Evolutionary conservation across 2,888 invertebrate genomes (phyloP).

Genomic region (Tanypteryx hageni): DNA sequence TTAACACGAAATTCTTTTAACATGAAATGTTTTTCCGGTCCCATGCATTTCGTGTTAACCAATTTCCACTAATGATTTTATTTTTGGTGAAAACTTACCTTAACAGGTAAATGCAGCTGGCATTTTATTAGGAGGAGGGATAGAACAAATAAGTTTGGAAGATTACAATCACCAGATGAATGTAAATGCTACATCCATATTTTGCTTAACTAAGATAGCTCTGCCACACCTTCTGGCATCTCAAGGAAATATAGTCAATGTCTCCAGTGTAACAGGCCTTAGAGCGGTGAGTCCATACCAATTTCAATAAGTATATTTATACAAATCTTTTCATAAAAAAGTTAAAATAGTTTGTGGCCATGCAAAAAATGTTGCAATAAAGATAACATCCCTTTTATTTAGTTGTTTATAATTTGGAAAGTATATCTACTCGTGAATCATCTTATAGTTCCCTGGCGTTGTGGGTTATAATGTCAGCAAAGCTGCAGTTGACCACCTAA

Average conservation of each 20-base stretch:
- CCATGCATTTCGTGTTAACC: no score
- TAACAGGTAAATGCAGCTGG: slow-evolving; percentile 70
- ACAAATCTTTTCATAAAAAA: no score
- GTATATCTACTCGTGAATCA: background rate
- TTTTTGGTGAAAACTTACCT: background rate
- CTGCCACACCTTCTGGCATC: slow-evolving; percentile 89
- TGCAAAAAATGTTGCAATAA: background rate
- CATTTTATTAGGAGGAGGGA: slow-evolving; percentile 75
- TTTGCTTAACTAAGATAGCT: slow-evolving; percentile 90
- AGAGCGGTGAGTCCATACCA: slow-evolving; percentile 78
- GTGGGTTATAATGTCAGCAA: slow-evolving; percentile 79
- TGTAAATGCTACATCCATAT: slow-evolving; percentile 79
- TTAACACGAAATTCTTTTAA: no score
- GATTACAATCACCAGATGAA: slow-evolving; percentile 78
- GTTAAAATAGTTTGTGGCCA: background rate
- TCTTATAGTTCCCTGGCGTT: slow-evolving; percentile 76
- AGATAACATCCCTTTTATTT: no score
- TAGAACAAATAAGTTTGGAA: slow-evolving; percentile 76
- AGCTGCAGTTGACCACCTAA: slow-evolving; percentile 79
- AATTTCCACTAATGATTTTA: no score
- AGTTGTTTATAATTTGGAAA: no score
- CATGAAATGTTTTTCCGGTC: no score
- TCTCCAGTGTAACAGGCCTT: slow-evolving; percentile 95
- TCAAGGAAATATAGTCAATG: slow-evolving; percentile 95
- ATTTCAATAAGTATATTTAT: background rate